Evolutionary conservation across 1,140 invertebrate genomes (phyloP).

Genomic region (Lordiphosa collinella): DNA sequence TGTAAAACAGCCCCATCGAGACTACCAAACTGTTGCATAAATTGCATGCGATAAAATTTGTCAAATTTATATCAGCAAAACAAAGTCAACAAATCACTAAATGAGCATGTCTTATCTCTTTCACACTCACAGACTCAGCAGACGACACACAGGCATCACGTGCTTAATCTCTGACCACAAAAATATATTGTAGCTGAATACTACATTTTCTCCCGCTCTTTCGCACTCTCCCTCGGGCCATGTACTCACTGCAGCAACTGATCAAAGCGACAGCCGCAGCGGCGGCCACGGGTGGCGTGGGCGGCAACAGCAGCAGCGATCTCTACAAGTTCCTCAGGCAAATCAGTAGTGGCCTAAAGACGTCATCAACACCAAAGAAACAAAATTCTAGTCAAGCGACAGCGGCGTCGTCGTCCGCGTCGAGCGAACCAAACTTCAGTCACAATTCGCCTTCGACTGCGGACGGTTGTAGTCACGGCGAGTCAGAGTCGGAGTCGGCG

Average conservation of each 20-base stretch:
- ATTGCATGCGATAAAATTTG: conserved; percentile 9
- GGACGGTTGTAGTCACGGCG: conserved; percentile 56
- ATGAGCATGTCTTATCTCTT: conserved; percentile 14
- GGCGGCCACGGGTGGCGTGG: conserved; percentile 15
- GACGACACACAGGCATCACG: conserved; percentile 42
- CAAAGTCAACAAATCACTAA: conserved; percentile 13
- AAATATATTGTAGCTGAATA: conserved; percentile 37
- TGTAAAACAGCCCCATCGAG: not conserved
- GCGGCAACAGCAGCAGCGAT: conserved; percentile 27
- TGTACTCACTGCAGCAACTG: conserved; percentile 72
- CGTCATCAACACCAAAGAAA: conserved; percentile 46
- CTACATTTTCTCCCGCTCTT: conserved; percentile 7
- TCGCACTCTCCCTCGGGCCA: conserved; percentile 13
- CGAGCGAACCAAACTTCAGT: conserved; percentile 52
- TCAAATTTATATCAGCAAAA: not conserved
- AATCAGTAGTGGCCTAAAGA: conserved; percentile 27
- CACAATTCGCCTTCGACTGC: conserved; percentile 42
- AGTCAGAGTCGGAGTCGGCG: conserved; percentile 53
- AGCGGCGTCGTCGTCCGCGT: not conserved
- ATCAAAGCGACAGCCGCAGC: conserved; percentile 48
- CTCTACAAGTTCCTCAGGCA: conserved; percentile 31
- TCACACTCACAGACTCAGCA: conserved; percentile 11
- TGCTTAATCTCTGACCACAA: conserved; percentile 35
- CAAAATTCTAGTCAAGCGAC: conserved; percentile 58
- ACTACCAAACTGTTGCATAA: conserved; percentile 1